Conservation (phyloP, 2,797 vertebrate genomes). For the Oreochromis mossambicus region DNA sequence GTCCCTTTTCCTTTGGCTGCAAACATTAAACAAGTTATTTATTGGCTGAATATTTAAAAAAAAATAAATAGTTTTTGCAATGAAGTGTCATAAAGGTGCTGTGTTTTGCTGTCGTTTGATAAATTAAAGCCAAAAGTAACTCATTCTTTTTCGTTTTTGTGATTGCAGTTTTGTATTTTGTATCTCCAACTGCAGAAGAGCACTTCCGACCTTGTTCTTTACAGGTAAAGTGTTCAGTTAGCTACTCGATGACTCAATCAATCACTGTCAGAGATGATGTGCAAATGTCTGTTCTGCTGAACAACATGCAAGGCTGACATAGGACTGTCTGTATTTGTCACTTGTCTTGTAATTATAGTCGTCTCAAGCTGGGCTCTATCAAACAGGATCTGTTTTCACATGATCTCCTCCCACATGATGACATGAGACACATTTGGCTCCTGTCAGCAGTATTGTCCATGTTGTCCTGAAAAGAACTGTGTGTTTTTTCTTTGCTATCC, state of each 20-base stretch:
- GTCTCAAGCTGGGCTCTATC: conserved; percentile 46
- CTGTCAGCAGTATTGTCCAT: conserved; percentile 55
- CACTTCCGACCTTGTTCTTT: background rate
- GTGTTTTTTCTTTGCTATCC: conserved; percentile 26
- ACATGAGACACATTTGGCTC: conserved; percentile 58
- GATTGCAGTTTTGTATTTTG: background rate
- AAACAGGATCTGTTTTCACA: conserved; percentile 67
- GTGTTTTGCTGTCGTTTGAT: background rate
- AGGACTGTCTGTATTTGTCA: conserved; percentile 37
- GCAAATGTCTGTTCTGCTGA: conserved; percentile 30
- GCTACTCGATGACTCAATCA: background rate
- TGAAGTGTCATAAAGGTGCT: background rate
- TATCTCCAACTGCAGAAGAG: background rate
- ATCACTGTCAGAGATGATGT: background rate
- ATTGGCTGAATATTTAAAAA: background rate
- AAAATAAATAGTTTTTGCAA: background rate
- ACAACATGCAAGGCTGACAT: conserved; percentile 26
- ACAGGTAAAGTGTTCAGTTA: background rate
- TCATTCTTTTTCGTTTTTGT: background rate
- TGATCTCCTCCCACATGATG: conserved; percentile 60
- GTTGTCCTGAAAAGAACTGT: conserved; percentile 65
- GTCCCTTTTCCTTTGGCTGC: background rate
- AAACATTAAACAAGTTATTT: background rate
- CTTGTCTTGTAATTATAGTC: conserved; percentile 61
- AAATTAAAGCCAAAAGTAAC: background rate